Percentiles rank a stretch among this genome's conserved stretches.
Evolutionary conservation across 2,797 vertebrate genomes (phyloP).

Genomic region (Poeciliopsis infans): DNA sequence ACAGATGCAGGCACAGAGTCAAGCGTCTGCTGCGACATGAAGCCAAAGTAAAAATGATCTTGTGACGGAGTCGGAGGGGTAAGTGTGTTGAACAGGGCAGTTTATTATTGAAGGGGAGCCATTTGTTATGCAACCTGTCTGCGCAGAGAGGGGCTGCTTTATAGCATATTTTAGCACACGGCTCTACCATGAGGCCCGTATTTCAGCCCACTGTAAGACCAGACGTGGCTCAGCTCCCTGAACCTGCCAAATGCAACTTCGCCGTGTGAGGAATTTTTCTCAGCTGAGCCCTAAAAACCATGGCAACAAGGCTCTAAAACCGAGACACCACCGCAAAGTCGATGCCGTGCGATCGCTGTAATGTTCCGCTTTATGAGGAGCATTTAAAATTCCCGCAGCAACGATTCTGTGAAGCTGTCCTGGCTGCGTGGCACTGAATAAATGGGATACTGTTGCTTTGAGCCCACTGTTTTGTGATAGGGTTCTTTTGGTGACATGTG

Average conservation of each 20-base stretch:
- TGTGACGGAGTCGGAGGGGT: constrained; percentile 44
- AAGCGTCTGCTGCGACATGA: constrained; percentile 32
- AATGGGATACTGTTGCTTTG: constrained; percentile 37
- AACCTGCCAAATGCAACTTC: constrained; percentile 48
- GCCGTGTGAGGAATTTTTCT: constrained; percentile 52
- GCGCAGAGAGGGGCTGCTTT: constrained; percentile 9
- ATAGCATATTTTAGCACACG: constrained; percentile 15
- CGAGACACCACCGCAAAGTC: constrained; percentile 21
- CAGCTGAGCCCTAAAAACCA: constrained; percentile 57
- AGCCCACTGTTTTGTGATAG: constrained; percentile 15
- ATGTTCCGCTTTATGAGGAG: constrained; percentile 54
- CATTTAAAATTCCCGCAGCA: constrained; percentile 56
- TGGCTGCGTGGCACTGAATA: constrained; percentile 24
- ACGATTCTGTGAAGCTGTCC: constrained; percentile 33
- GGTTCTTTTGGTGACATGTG: constrained; percentile 16
- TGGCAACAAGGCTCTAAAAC: constrained; percentile 51
- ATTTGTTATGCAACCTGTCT: constrained; percentile 52
- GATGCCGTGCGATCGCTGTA: constrained; percentile 32
- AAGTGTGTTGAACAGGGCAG: constrained; percentile 38
- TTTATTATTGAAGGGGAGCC: constrained; percentile 39
- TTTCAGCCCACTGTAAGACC: constrained; percentile 31
- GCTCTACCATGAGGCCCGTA: constrained; percentile 9
- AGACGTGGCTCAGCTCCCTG: constrained; percentile 18
- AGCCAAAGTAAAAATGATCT: constrained; percentile 58
- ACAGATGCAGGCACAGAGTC: constrained; percentile 29